phyloP scores from a whole-genome alignment of 2,888 invertebrate genomes.

The Callosobruchus maculatus region DNA sequence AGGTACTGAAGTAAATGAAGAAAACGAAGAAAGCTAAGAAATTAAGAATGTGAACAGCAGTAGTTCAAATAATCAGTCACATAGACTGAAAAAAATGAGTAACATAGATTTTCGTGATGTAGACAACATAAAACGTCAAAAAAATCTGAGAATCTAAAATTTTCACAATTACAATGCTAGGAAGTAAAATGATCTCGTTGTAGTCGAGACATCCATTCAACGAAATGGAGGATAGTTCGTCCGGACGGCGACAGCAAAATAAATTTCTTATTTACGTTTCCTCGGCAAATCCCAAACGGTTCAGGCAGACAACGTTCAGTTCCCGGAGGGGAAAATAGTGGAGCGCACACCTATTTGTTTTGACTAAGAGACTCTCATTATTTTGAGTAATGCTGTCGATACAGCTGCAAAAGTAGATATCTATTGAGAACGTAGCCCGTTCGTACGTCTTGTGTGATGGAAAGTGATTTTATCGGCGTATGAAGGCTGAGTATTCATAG shows the following conservation, averaged over 20 bases:
- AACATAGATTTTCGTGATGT: too few species aligned
- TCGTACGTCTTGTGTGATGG: not conserved
- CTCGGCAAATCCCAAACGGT: not conserved
- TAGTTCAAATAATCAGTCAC: too few species aligned
- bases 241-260: not conserved
- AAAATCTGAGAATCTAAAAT: too few species aligned
- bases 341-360: not conserved
- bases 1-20: too few species aligned
- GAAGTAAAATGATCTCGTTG: not conserved
- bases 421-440: not conserved
- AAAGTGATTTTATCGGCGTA: not conserved
- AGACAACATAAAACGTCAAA: too few species aligned
- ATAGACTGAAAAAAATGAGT: too few species aligned
- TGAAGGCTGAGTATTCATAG: too few species aligned
- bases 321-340: not conserved
- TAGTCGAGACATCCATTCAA: not conserved
- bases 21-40: too few species aligned
- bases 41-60: too few species aligned
- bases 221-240: not conserved
- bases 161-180: too few species aligned
- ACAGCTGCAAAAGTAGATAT: not conserved
- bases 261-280: not conserved
- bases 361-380: not conserved
- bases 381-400: not conserved
- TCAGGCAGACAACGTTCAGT: not conserved